Base-by-base conservation (phyloP, 2,797 vertebrate genomes). In the Darevskia nairensis region DNA sequence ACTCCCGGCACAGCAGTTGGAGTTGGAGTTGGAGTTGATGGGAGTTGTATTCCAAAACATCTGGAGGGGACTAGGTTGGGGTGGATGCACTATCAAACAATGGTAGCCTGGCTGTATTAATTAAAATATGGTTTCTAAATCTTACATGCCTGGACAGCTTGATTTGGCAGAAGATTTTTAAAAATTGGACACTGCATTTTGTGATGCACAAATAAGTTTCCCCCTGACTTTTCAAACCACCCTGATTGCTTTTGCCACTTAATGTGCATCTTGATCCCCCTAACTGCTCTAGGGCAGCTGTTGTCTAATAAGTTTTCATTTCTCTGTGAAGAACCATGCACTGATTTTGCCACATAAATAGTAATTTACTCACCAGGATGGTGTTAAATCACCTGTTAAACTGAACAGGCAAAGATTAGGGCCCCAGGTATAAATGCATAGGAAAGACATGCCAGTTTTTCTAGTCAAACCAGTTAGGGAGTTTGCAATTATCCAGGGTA, bases 391-490 rank as follows among this genome's bases (percentile, higher is more conserved):
- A 15, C 80, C 80, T 9, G 19, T 69, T 83, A 55, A 55, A 35
- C 32, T 29, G 32, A 21, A 44, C 39, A 46, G 69, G 23, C 72
- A 4, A 25, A 46, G 71, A 39, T 32, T 21, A 8, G 27, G n/a
- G n/a, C 10, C 59, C 32, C 35, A 69, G 55, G 39, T 55, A 55
- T 55, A 55, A 55, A 55, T 15, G 50, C 13, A 55, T 55, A 55
- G 50, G 46, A 77, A 5, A 29, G 23, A 7, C 11, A 7, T 3
- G 23, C 61, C 29, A 23, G 86, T 27, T 68, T 15, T 13, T 68
- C 86, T 21, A 27, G 86, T 83, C 19, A 4, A 10, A 88, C 80
- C 86, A 77, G 80, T 77, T 46, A 29, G 59, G 25, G 71, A 77
- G 72, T 83, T 83, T 41, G 46, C 59, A 61, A 35, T 61, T 32